Percentiles rank a stretch among this genome's conserved stretches.
Evolutionary conservation across 2,888 invertebrate species (phyloP).

Genomic region (Mystacides longicornis): DNA sequence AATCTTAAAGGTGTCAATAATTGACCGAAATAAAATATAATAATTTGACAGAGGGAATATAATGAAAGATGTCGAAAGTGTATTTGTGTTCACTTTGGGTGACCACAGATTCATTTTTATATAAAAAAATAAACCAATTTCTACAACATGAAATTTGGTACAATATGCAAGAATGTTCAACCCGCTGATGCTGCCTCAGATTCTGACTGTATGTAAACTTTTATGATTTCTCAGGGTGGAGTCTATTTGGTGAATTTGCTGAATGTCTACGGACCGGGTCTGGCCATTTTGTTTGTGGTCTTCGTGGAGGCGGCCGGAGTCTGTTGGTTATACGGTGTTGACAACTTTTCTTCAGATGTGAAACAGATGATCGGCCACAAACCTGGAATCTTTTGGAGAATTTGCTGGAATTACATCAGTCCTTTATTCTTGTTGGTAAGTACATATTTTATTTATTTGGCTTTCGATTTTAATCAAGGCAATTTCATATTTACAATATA

Average conservation of each 20-base stretch:
- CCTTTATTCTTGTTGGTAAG: slow-evolving; percentile 75
- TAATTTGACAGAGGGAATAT: too few relatives aligned
- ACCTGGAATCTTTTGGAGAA: slow-evolving; percentile 72
- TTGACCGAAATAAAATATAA: too few relatives aligned
- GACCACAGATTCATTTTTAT: too few relatives aligned
- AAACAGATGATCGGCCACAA: slow-evolving; percentile 74
- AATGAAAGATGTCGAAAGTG: too few relatives aligned
- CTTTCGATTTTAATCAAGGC: not conserved
- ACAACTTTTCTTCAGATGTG: slow-evolving; percentile 72
- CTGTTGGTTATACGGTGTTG: slow-evolving; percentile 84
- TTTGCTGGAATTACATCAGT: slow-evolving; percentile 82
- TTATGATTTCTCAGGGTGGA: slow-evolving; percentile 63
- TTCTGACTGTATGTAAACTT: too few relatives aligned
- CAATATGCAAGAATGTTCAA: too few relatives aligned
- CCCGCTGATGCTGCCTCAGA: too few relatives aligned
- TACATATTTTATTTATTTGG: not conserved
- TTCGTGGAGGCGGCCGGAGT: slow-evolving; percentile 87
- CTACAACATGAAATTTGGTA: too few relatives aligned
- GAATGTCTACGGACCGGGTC: slow-evolving; percentile 80
- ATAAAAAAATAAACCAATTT: too few relatives aligned
- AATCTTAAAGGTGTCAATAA: too few relatives aligned
- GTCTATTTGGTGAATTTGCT: slow-evolving; percentile 79
- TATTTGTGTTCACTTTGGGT: too few relatives aligned
- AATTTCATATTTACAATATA: not conserved
- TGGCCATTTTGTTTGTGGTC: slow-evolving; percentile 83